Evolutionary conservation across 2,888 invertebrate species (phyloP).

Genomic region (Drosophila mimetica): DNA sequence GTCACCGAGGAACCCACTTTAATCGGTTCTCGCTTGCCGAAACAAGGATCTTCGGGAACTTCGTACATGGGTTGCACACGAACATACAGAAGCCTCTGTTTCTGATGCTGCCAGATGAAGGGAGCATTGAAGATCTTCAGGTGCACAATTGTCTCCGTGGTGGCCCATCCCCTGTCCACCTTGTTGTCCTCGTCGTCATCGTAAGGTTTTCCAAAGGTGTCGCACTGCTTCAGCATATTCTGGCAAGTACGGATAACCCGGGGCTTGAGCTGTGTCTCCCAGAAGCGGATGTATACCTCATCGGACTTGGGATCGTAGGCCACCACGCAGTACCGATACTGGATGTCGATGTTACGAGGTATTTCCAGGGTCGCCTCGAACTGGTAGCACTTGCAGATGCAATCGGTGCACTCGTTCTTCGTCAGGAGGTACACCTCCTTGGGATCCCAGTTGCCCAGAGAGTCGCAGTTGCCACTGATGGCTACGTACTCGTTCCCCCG

Average conservation of each 20-base stretch:
- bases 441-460: constrained; percentile 89
- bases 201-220: constrained; percentile 88
- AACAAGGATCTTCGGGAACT: constrained; percentile 64
- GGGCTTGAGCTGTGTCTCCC: constrained; percentile 91
- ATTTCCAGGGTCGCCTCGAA: constrained; percentile 85
- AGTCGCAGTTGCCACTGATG: constrained; percentile 88
- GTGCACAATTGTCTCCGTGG: constrained; percentile 91
- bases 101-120: constrained; percentile 88
- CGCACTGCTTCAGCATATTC: constrained; percentile 83
- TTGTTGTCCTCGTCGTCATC: constrained; percentile 85
- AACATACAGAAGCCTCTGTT: constrained; percentile 87
- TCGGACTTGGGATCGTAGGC: constrained; percentile 86
- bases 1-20: neutral
- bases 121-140: constrained; percentile 92
- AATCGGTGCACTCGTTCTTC: constrained; percentile 64
- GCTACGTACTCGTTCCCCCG: constrained; percentile 87
- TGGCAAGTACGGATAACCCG: constrained; percentile 85
- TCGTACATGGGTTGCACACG: constrained; percentile 90
- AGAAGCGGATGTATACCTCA: constrained; percentile 87
- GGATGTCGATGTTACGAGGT: constrained; percentile 88
- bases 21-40: accelerated
- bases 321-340: constrained; percentile 91
- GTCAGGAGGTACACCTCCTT: constrained; percentile 86
- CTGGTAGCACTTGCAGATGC: constrained; percentile 7
- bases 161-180: constrained; percentile 93